These are phyloP conservation scores for Piscicola geometra DNA, from an alignment of 2,888 invertebrate genomes.

Conservation along the genomic window DNA sequence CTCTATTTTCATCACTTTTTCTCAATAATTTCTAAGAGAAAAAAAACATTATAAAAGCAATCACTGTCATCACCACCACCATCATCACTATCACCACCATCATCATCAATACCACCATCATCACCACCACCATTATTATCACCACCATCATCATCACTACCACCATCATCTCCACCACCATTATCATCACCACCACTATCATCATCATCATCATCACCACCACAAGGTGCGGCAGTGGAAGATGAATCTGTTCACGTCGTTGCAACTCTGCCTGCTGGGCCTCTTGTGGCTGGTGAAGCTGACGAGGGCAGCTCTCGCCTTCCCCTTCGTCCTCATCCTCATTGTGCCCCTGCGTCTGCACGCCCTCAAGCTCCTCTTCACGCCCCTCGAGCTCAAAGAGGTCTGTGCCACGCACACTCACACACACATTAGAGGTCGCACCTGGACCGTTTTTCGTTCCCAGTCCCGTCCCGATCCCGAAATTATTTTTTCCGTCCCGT, in stretches of 20 bases:
- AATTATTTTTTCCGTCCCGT: background rate
- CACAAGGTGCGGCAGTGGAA: slow-evolving; percentile 79
- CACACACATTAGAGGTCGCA: too few species aligned
- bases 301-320: slow-evolving; percentile 77
- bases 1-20: background rate
- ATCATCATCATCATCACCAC: slow-evolving; percentile 2
- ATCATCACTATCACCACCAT: background rate
- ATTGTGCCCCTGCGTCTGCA: slow-evolving; percentile 79
- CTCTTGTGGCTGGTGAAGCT: slow-evolving; percentile 84
- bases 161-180: background rate
- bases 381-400: slow-evolving; percentile 67
- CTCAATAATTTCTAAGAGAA: too few species aligned
- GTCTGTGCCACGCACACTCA: background rate
- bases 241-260: slow-evolving; percentile 83
- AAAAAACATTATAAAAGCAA: too few species aligned
- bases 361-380: slow-evolving; percentile 69
- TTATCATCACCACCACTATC: slow-evolving; percentile 14
- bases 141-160: slow-evolving; percentile 13
- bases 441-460: too few species aligned
- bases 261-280: slow-evolving; percentile 74
- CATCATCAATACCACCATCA: slow-evolving; percentile 18
- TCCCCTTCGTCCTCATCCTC: slow-evolving; percentile 81
- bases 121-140: background rate
- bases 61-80: background rate
- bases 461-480: too few species aligned